Conservation (phyloP, 2,888 invertebrate species). For the Apamea crenata region DNA sequence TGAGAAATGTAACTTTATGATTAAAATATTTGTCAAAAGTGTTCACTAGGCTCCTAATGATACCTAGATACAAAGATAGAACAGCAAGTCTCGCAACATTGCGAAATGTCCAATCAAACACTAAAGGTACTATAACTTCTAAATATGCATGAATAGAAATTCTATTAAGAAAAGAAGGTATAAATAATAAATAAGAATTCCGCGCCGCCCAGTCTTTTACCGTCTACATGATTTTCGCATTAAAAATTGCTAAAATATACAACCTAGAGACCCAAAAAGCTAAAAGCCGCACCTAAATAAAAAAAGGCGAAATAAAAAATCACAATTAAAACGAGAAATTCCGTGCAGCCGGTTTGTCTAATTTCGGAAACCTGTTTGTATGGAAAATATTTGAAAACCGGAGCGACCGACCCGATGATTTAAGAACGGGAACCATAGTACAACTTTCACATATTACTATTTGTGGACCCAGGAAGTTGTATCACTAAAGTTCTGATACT, state of each 20-base stretch:
- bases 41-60: neutral
- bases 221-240: conserved; percentile 12
- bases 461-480: conserved; percentile 72
- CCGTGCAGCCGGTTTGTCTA: conserved; percentile 60
- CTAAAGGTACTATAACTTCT: neutral
- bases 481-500: conserved; percentile 49
- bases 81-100: neutral
- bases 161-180: neutral
- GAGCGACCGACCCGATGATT: conserved; percentile 76
- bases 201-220: conserved; percentile 3
- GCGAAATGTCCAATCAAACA: neutral
- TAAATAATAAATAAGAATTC: neutral
- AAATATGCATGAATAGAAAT: neutral
- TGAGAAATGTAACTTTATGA: conserved; percentile 18
- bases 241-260: conserved; percentile 63
- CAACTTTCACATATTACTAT: conserved; percentile 83
- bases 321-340: conserved; percentile 62
- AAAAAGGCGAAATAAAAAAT: conserved; percentile 44
- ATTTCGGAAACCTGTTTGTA: conserved; percentile 73
- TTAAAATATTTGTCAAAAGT: conserved; percentile 16
- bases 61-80: neutral
- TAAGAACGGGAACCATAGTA: conserved; percentile 77
- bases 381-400: conserved; percentile 76
- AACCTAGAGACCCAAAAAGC: conserved; percentile 66
- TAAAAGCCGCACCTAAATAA: conserved; percentile 57